Evolutionary conservation across 2,888 invertebrate genomes (phyloP).

Genomic region (Melieria picta): DNA sequence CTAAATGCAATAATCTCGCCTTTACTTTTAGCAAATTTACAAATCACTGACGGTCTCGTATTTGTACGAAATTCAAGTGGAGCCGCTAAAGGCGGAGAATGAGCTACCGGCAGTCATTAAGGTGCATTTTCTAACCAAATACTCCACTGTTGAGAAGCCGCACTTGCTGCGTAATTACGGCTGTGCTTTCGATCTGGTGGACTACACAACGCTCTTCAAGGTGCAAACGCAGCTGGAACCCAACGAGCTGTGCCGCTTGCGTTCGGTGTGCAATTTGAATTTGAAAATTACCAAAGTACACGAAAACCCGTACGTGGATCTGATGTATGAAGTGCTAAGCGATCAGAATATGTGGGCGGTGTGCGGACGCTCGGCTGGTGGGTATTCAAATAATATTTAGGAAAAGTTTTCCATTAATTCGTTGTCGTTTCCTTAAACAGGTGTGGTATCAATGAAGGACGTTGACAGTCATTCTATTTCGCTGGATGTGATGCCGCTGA

Average conservation of each 20-base stretch:
- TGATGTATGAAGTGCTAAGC: constrained; percentile 94
- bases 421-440: constrained; percentile 63
- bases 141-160: constrained; percentile 64
- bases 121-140: constrained; percentile 73
- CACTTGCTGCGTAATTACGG: constrained; percentile 67
- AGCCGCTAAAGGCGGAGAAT: constrained; percentile 71
- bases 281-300: constrained; percentile 75
- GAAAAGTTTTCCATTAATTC: background rate
- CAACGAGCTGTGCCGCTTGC: constrained; percentile 87
- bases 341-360: constrained; percentile 95
- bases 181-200: constrained; percentile 81
- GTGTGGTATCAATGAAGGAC: constrained; percentile 77
- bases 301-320: constrained; percentile 65
- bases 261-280: constrained; percentile 86
- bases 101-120: constrained; percentile 71
- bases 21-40: constrained; percentile 71
- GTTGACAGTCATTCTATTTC: constrained; percentile 78
- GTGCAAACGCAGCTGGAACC: constrained; percentile 77
- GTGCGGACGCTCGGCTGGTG: constrained; percentile 88
- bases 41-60: constrained; percentile 81
- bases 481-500: constrained; percentile 92
- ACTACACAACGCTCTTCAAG: constrained; percentile 87
- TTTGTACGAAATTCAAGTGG: constrained; percentile 83
- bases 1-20: too few species aligned
- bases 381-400: constrained; percentile 38